Base-by-base conservation (phyloP, 1,140 invertebrate genomes). In the Drosophila varians region DNA sequence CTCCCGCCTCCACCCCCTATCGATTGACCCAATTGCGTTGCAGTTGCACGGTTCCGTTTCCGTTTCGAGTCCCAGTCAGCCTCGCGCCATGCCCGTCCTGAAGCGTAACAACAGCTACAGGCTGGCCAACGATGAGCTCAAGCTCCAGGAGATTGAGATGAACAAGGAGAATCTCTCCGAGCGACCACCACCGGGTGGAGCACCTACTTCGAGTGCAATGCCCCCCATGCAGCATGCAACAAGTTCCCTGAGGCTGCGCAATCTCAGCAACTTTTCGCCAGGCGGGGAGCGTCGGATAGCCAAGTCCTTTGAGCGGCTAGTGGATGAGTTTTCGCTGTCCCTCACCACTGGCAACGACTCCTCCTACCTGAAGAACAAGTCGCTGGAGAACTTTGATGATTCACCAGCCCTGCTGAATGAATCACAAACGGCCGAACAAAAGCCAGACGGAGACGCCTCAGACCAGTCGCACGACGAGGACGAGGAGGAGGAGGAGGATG, bases 31-130 rank as follows among this genome's bases (percentile, higher is more conserved):
- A 90, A 86, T 86, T 90, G 87, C 64, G 83, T 64, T 80, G 76
- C 82, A 90, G 58, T 79, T 79, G n/a, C n/a, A n/a, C n/a, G n/a
- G n/a, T 82, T 77, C 80, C 86, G 23, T 31, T 47, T 55, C 55
- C 38, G 31, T 26, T 47, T 55, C 55, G 38, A 48, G 26, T 21
- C 34, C 46, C 49, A 62, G 48, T 49, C 72, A 54, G 47, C 18
- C n/a, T n/a, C n/a, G n/a, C 74, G 46, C 9, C 38, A 3, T 71
- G 74, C 45, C 58, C 31, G 89, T 86, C 28, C 92, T 97, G 21
- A 96, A 96, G 92, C 93, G 96, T 42, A 96, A 96, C 89, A 96
- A 97, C 89, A 97, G 96, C 91, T 97, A 97, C 88, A 94, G 96
- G 62, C 93, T 96, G 90, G 96, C 96, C 1, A 97, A 96, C 91